Percentiles rank a stretch among this genome's conserved stretches.
phyloP scores from a whole-genome alignment of 2,888 invertebrate genomes.

The Phlogophora meticulosa region DNA sequence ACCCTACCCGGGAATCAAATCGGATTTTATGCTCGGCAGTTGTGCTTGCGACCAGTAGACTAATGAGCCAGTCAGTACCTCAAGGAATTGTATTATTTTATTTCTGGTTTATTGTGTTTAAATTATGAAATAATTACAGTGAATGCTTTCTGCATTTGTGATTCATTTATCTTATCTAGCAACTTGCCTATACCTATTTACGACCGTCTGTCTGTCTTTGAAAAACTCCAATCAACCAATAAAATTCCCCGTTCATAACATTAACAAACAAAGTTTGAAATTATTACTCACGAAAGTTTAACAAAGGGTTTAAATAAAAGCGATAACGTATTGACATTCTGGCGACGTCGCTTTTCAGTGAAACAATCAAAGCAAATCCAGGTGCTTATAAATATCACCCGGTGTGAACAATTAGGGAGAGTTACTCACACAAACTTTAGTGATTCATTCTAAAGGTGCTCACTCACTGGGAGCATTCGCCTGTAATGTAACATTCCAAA shows the following conservation, averaged over 20 bases:
- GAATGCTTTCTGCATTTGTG: not conserved
- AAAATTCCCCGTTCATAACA: not conserved
- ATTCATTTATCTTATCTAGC: conserved; percentile 5
- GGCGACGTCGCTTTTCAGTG: conserved; percentile 12
- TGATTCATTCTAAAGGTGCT: conserved; percentile 59
- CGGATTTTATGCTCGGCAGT: no score
- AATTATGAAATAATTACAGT: not conserved
- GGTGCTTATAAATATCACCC: conserved; percentile 53
- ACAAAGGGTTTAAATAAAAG: conserved; percentile 28
- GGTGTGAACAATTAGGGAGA: conserved; percentile 61
- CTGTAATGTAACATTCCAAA: no score
- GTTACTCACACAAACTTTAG: conserved; percentile 51
- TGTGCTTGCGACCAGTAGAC: no score
- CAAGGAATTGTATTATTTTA: no score
- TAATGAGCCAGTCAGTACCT: no score
- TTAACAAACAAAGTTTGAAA: not conserved
- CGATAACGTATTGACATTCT: conserved; percentile 42
- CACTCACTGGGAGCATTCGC: no score
- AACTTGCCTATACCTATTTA: not conserved
- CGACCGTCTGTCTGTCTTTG: conserved; percentile 10
- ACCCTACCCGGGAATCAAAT: no score
- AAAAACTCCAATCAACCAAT: conserved; percentile 1
- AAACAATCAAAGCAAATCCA: conserved; percentile 56
- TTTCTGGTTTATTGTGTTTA: not conserved
- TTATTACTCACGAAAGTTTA: no score